Evolutionary conservation across 2,888 invertebrate species (phyloP).

Genomic region (Adelognathus sp.): DNA sequence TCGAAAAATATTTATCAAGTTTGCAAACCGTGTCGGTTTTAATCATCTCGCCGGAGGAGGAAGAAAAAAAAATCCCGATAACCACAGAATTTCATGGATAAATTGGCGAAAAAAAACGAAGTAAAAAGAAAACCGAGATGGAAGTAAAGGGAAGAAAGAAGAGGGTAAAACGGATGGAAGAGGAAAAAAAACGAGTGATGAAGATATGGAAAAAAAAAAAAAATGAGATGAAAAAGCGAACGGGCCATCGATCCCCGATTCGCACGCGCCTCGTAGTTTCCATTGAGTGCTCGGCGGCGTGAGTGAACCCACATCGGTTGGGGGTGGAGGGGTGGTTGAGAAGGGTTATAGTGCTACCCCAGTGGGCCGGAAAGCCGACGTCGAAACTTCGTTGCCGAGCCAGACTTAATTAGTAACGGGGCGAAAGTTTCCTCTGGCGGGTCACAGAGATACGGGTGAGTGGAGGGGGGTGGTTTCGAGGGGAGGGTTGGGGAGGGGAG

Average conservation of each 20-base stretch:
- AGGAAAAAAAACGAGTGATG: neutral
- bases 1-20: conserved; percentile 28
- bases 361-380: conserved; percentile 58
- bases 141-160: neutral
- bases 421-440: conserved; percentile 67
- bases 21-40: conserved; percentile 15
- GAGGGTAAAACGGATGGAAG: neutral
- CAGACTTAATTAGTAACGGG: conserved; percentile 72
- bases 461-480: conserved; percentile 58
- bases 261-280: conserved; percentile 23
- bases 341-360: conserved; percentile 29
- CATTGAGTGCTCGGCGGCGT: conserved; percentile 15
- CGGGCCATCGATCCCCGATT: conserved; percentile 39
- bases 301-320: neutral
- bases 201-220: neutral
- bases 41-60: conserved; percentile 25
- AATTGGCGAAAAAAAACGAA: neutral
- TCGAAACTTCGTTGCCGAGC: conserved; percentile 64
- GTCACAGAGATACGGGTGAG: neutral
- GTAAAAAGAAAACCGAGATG: neutral
- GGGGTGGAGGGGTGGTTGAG: neutral
- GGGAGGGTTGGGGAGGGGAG: neutral
- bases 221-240: conserved; percentile 4
- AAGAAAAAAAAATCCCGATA: neutral
- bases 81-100: neutral